Percentiles rank a stretch among this genome's conserved stretches.
These are phyloP conservation scores for Micronycteris hirsuta DNA, from an alignment of 2,113 vertebrate genomes.

Conservation along the genomic window DNA sequence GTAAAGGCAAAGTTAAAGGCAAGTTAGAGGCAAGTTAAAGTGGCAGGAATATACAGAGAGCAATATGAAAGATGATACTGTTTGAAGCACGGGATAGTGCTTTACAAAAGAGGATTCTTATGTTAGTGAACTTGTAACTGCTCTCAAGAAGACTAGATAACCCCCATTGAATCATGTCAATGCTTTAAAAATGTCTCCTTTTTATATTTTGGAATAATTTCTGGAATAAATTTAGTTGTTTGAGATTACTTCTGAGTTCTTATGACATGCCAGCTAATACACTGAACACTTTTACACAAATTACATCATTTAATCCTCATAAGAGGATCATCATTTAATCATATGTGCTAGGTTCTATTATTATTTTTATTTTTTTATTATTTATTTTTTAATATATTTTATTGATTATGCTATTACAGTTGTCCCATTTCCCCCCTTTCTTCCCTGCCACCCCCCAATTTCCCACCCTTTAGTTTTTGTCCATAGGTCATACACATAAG, in stretches of 20 bases:
- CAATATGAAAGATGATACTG: slow-evolving; percentile 21
- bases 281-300: neutral
- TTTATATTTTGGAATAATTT: slow-evolving; percentile 15
- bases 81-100: neutral
- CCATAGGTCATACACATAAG: no score
- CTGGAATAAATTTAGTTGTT: neutral
- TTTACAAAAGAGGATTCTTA: slow-evolving; percentile 33
- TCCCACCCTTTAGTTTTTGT: no score
- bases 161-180: neutral
- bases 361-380: neutral
- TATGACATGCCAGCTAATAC: neutral
- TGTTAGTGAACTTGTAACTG: slow-evolving; percentile 17
- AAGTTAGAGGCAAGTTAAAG: slow-evolving; percentile 2
- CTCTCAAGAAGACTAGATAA: neutral
- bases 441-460: no score
- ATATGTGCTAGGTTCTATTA: neutral
- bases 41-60: neutral
- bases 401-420: no score
- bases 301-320: neutral
- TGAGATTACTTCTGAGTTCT: neutral
- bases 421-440: no score
- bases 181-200: neutral
- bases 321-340: neutral
- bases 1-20: no score
- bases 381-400: no score